Percentiles rank a stretch among this genome's conserved stretches.
These are phyloP conservation scores for Ditylenchus weischeri DNA, from an alignment of 2,888 invertebrate genomes.

Conservation along the genomic window DNA sequence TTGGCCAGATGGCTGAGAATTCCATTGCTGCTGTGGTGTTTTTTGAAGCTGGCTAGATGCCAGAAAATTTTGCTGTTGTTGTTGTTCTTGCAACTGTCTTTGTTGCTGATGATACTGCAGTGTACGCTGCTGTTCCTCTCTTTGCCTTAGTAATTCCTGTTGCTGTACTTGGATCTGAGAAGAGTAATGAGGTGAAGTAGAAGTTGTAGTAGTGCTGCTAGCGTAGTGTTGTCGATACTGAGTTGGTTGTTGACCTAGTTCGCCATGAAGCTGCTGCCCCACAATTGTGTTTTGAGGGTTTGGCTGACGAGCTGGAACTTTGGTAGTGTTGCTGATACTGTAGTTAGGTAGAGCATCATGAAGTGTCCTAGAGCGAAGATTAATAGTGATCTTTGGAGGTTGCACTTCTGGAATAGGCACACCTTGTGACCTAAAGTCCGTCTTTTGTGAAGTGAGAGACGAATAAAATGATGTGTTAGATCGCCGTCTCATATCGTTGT, in stretches of 20 bases:
- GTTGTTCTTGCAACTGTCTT: background rate
- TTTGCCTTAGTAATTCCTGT: background rate
- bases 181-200: background rate
- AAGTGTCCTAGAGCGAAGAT: too few relatives aligned
- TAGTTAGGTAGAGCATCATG: background rate
- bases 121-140: background rate
- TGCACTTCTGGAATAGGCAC: conserved; percentile 4
- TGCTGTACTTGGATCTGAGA: background rate
- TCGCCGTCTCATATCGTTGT: background rate
- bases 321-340: too few relatives aligned
- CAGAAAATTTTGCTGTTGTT: conserved; percentile 8
- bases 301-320: too few relatives aligned
- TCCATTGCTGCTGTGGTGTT: conserved; percentile 10
- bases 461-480: too few relatives aligned
- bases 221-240: conserved; percentile 6
- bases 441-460: too few relatives aligned
- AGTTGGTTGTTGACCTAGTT: background rate
- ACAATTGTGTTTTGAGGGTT: background rate
- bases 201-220: background rate
- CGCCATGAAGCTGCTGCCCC: background rate
- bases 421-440: too few relatives aligned
- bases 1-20: background rate
- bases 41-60: background rate
- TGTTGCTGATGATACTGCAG: background rate
- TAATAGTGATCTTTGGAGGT: conserved; percentile 3